These are phyloP conservation scores for Ramphastos sulfuratus DNA, from an alignment of 2,113 vertebrate genomes.

Conservation along the genomic window DNA sequence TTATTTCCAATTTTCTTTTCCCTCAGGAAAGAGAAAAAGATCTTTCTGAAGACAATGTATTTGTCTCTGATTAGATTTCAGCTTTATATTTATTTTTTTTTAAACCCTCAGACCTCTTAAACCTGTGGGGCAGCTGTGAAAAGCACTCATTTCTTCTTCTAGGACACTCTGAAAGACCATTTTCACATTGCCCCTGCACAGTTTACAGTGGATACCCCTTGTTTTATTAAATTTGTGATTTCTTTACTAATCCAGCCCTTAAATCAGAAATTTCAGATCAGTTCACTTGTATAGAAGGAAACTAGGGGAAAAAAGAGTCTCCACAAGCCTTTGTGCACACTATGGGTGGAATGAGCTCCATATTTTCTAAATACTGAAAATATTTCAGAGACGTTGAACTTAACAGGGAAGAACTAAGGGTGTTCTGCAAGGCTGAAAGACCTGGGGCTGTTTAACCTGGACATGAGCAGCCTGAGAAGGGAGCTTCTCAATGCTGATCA, in stretches of 20 bases:
- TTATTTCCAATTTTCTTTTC: neutral
- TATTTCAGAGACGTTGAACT: neutral
- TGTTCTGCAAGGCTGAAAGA: no score
- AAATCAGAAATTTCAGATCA: neutral
- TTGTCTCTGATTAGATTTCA: neutral
- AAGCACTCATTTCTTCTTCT: neutral
- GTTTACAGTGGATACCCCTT: neutral
- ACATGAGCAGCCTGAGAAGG: no score
- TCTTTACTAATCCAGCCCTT: neutral
- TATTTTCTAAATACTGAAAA: neutral
- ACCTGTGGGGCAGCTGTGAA: neutral
- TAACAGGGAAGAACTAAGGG: neutral
- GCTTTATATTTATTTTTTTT: neutral
- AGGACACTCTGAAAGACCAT: neutral
- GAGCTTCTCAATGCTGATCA: no score
- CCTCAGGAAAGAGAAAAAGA: neutral
- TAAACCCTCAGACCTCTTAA: neutral
- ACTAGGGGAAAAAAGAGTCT: neutral
- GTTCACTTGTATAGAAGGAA: neutral
- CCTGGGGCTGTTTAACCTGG: no score
- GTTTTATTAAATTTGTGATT: neutral
- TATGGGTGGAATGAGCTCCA: neutral
- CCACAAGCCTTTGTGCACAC: accelerated
- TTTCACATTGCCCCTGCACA: neutral
- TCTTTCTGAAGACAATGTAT: neutral